These are phyloP conservation scores for Eretmodus cyanostictus DNA, from an alignment of 2,113 vertebrate species.

Conservation along the genomic window DNA sequence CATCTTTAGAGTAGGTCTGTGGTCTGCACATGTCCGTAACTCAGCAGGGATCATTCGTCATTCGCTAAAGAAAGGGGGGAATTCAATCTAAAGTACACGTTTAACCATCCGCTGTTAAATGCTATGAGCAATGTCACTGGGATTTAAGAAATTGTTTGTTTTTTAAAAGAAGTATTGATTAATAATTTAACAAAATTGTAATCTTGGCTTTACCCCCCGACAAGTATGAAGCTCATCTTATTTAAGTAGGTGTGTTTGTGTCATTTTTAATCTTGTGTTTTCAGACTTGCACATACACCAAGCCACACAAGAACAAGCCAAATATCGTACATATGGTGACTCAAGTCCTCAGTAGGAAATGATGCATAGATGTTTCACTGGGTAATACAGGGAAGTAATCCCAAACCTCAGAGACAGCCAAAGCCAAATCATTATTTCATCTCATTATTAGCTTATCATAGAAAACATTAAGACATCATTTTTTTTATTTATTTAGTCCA, in stretches of 20 bases:
- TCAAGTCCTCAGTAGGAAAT: background rate
- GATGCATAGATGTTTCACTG: background rate
- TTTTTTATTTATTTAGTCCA: background rate
- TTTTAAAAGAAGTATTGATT: background rate
- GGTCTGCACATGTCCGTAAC: background rate
- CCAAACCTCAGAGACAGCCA: background rate
- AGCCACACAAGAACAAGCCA: background rate
- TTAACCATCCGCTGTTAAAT: background rate
- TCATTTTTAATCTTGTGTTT: slow-evolving; percentile 1
- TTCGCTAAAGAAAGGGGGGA: background rate
- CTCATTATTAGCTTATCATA: background rate
- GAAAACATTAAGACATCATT: background rate
- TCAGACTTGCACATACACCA: background rate
- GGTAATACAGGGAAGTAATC: background rate
- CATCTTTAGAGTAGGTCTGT: background rate
- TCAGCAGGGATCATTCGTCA: background rate
- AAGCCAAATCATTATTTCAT: background rate
- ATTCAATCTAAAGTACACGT: background rate
- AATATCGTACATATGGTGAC: background rate
- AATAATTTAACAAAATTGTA: background rate
- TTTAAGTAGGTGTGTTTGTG: background rate
- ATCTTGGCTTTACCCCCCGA: background rate
- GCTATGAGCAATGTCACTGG: background rate
- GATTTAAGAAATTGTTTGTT: background rate
- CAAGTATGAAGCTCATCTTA: background rate